A percentile compares a stretch with the other conserved stretches of the same genome.
These are phyloP conservation scores for Lydus trimaculatus DNA, from an alignment of 2,888 invertebrate genomes.

Conservation along the genomic window DNA sequence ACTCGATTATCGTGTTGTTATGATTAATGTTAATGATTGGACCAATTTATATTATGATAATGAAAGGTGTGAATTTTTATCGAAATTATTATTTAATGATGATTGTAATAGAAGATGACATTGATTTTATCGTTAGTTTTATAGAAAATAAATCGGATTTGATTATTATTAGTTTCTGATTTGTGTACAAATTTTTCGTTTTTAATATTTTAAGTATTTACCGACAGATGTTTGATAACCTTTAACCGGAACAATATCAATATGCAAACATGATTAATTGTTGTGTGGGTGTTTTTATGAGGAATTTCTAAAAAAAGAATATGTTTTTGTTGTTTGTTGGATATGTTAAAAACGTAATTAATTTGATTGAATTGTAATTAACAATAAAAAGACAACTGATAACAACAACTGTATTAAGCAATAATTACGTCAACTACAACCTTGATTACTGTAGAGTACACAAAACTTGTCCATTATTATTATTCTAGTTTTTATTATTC, in stretches of 20 bases:
- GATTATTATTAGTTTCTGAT: not conserved
- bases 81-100: constrained; percentile 17
- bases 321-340: too few species aligned
- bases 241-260: not conserved
- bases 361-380: too few species aligned
- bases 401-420: not conserved
- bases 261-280: not conserved
- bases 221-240: constrained; percentile 5
- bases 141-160: not conserved
- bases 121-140: not conserved
- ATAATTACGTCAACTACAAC: not conserved
- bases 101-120: constrained; percentile 4
- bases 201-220: too few species aligned
- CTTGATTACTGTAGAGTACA: not conserved
- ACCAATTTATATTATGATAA: constrained; percentile 64
- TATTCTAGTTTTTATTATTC: not conserved
- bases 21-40: constrained; percentile 65
- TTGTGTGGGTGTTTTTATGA: not conserved
- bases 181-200: not conserved
- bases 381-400: not conserved
- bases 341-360: too few species aligned
- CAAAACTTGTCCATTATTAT: not conserved
- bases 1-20: constrained; percentile 67
- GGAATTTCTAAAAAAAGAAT: not conserved
- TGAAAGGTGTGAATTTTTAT: constrained; percentile 60